These are phyloP conservation scores for Gambusia holbrooki DNA, from an alignment of 2,113 vertebrate species.

Conservation along the genomic window DNA sequence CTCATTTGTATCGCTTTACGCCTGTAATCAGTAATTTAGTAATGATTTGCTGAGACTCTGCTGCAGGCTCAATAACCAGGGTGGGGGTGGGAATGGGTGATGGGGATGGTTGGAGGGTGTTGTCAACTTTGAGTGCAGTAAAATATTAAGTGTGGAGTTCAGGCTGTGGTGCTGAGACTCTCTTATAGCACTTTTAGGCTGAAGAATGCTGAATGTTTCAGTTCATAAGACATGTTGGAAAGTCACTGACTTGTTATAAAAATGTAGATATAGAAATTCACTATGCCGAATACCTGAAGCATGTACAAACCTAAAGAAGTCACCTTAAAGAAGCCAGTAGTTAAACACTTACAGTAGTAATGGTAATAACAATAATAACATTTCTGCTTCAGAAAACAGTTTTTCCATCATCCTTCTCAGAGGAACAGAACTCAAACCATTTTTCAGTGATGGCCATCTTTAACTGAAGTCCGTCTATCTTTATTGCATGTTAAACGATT, in stretches of 20 bases:
- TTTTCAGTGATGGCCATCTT: background rate
- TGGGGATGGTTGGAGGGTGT: conserved; percentile 19
- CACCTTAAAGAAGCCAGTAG: background rate
- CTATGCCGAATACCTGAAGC: background rate
- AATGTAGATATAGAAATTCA: no score
- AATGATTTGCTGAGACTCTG: conserved; percentile 60
- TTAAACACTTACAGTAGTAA: conserved; percentile 39
- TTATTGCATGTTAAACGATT: conserved; percentile 15
- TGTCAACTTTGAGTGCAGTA: conserved; percentile 9
- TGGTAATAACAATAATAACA: conserved; percentile 50
- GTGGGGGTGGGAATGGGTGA: conserved; percentile 36
- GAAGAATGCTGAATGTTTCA: background rate
- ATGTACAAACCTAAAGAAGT: background rate
- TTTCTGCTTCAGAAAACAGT: conserved; percentile 43
- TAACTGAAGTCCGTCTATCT: background rate
- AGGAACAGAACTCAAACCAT: background rate
- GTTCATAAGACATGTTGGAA: background rate
- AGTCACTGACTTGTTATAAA: background rate
- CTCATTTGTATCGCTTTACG: conserved; percentile 68
- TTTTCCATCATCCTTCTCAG: conserved; percentile 37
- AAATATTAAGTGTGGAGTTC: conserved; percentile 13
- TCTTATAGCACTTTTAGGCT: background rate
- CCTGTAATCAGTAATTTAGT: conserved; percentile 70
- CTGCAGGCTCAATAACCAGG: conserved; percentile 55
- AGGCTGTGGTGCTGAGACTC: background rate